A percentile compares a stretch with the other conserved stretches of the same genome.
Conservation (phyloP, 2,888 invertebrate genomes). For the Amblyteles armatorius region DNA sequence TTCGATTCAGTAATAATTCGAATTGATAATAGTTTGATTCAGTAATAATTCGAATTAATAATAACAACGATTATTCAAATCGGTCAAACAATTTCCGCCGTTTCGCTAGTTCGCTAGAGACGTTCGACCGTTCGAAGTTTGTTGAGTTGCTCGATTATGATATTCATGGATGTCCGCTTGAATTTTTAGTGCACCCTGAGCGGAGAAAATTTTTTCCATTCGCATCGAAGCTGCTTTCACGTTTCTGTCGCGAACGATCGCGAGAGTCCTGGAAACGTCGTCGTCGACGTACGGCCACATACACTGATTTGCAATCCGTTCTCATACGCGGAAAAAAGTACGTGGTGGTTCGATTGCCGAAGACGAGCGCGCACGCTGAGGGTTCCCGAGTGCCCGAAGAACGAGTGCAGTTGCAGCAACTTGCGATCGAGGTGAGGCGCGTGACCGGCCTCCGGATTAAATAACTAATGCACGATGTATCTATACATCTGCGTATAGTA, state of each 20-base stretch:
- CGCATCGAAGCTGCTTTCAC: slow-evolving; percentile 59
- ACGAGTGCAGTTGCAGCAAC: slow-evolving; percentile 43
- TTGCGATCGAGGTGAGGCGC: slow-evolving; percentile 43
- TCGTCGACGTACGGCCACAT: slow-evolving; percentile 3
- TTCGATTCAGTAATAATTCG: too few relatives aligned
- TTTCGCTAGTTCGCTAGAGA: too few relatives aligned
- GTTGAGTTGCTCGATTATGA: too few relatives aligned
- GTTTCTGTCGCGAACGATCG: slow-evolving; percentile 43
- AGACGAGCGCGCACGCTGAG: neutral
- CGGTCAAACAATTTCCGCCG: too few relatives aligned
- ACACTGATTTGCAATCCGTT: slow-evolving; percentile 60
- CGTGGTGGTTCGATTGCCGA: slow-evolving; percentile 37
- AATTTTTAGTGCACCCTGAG: neutral
- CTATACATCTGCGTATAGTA: slow-evolving; percentile 17
- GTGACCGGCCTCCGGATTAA: slow-evolving; percentile 63
- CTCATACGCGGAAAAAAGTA: slow-evolving; percentile 60
- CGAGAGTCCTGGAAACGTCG: slow-evolving; percentile 53
- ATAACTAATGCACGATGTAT: slow-evolving; percentile 51
- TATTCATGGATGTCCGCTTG: too few relatives aligned
- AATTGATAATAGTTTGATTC: too few relatives aligned
- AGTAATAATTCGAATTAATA: too few relatives aligned
- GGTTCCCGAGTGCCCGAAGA: neutral
- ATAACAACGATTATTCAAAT: too few relatives aligned
- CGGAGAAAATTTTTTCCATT: slow-evolving; percentile 39
- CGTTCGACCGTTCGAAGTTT: too few relatives aligned